Evolutionary conservation across 2,797 vertebrate species (phyloP).

Genomic region (Tangara arthus): DNA sequence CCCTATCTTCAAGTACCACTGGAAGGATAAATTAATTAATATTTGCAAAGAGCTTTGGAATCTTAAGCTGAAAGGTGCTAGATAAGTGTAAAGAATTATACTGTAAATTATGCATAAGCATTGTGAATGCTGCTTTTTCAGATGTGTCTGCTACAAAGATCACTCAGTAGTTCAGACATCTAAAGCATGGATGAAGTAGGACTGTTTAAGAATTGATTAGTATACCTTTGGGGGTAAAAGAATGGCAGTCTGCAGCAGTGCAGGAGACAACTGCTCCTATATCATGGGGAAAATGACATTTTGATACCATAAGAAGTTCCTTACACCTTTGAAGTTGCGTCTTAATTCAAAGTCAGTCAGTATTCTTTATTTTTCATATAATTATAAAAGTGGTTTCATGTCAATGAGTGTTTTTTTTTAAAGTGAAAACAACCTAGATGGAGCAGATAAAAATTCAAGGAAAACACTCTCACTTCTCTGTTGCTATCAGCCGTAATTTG

Average conservation of each 20-base stretch:
- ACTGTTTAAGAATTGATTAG: conserved; percentile 62
- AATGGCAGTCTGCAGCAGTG: conserved; percentile 42
- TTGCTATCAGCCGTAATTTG: background rate
- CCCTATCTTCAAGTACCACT: background rate
- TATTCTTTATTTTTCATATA: conserved; percentile 8
- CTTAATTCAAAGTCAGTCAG: conserved; percentile 34
- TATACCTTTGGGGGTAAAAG: conserved; percentile 23
- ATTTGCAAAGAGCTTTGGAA: conserved; percentile 31
- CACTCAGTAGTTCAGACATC: conserved; percentile 53
- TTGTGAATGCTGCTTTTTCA: conserved; percentile 42
- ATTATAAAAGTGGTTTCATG: conserved; percentile 8
- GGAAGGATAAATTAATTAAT: conserved; percentile 38
- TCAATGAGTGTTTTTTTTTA: background rate
- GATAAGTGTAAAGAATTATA: conserved; percentile 43
- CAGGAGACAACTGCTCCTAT: background rate
- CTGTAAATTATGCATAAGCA: conserved; percentile 60
- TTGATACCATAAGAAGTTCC: background rate
- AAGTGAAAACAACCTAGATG: background rate
- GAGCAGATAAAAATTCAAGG: background rate
- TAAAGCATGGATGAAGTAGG: conserved; percentile 40
- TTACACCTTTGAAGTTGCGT: conserved; percentile 3
- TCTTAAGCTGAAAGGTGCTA: conserved; percentile 38
- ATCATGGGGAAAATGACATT: conserved; percentile 42
- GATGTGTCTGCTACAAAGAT: conserved; percentile 54
- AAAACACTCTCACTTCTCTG: background rate